Base-by-base conservation (phyloP, 2,113 vertebrate species). In the Albula goreensis region DNA sequence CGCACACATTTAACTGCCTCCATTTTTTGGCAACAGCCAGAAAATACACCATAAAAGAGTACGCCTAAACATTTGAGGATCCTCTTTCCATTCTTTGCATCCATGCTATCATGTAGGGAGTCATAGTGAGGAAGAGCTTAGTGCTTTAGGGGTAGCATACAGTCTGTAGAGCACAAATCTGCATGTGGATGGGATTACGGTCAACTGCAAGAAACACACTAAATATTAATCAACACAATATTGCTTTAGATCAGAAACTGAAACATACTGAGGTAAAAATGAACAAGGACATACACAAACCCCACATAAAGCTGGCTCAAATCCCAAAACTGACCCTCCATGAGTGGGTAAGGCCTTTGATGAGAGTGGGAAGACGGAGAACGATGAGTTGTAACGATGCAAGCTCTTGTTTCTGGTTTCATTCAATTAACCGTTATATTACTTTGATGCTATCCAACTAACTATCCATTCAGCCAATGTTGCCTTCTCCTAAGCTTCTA, bases 1-100 rank as follows among this genome's bases (percentile, higher is more conserved):
- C 78, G 53, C 78, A 86, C 53, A 84, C 22, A 31, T 80, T 81
- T 66, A 81, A 15, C 48, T 9, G 17, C 60, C 31, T 77, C 17
- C 17, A 7, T 41, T 8, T 25, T 52, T 84, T 53, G 74, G 50
- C 50, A 50, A 22, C 17, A 50, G 6, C 50, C 11, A 9, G 49
- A 80, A 22, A 80, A 31, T 6, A 50, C 50, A 15, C 31, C 5
- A 22, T 80, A 19, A 50, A 19, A 15, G 13, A 50, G 50, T 50
- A 50, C 50, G 17, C 12, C 0, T 31, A 74, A 63, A 74, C 9
- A 74, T 74, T 74, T 31, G 31, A 74, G 70, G n/a, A 74, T 25
- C 8, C 70, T 74, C n/a, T n/a, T 25, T 74, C 22, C 70, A 74
- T 22, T 13, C 70, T 25, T 74, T 56, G 53, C 53, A 6, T 56